A percentile compares a stretch with the other conserved stretches of the same genome.
Evolutionary conservation across 2,113 vertebrate genomes (phyloP).

Genomic region (Castor canadensis): DNA sequence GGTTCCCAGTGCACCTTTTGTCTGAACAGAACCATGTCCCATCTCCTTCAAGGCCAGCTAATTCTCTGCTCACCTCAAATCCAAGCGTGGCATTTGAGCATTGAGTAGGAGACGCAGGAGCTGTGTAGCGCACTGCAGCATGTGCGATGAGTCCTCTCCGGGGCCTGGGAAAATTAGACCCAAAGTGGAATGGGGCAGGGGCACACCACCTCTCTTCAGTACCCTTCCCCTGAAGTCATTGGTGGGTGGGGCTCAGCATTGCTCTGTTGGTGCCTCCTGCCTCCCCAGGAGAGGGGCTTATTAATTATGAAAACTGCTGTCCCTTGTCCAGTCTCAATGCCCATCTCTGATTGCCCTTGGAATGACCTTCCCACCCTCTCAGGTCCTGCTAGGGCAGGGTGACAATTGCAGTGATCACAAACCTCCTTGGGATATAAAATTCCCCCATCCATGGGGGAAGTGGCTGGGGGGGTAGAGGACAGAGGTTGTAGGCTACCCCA

Average conservation of each 20-base stretch:
- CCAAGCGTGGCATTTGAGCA: accelerated
- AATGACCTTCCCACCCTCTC: neutral
- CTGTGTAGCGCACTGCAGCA: accelerated
- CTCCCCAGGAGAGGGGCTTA: neutral
- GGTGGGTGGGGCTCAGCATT: neutral
- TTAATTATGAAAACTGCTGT: neutral
- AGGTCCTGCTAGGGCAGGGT: accelerated
- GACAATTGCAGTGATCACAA: accelerated
- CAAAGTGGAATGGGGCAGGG: neutral
- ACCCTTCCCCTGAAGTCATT: neutral
- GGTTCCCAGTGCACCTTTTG: accelerated
- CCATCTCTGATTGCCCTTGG: neutral
- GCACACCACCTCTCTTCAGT: accelerated
- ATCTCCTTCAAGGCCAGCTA: accelerated
- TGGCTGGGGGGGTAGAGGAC: neutral
- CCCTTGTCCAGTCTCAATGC: neutral
- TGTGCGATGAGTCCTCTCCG: no score
- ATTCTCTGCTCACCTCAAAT: neutral
- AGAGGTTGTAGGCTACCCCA: neutral
- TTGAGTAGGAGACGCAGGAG: neutral
- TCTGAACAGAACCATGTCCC: accelerated
- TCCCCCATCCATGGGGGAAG: no score
- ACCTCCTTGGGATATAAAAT: neutral
- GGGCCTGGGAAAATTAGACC: neutral
- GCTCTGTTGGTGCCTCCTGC: neutral